Evolutionary conservation across 2,113 vertebrate species (phyloP), one percentile per base, ranked within the genome.

Genomic region (Otocyon megalotis): DNA sequence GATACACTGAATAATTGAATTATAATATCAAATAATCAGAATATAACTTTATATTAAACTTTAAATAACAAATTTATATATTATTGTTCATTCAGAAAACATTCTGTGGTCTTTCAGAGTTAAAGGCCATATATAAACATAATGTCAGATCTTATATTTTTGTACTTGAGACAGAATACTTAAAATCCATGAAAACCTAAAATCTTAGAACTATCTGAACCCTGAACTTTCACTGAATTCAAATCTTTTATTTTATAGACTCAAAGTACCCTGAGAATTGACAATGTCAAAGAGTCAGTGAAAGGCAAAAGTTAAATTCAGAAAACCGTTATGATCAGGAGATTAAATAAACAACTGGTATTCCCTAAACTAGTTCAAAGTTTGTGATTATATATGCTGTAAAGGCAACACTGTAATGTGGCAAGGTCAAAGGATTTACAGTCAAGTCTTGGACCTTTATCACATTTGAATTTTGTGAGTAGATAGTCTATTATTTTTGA

Each of bases 71-170:
- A 82, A 85, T 50, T 4, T 17, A 81, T 48, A 4, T 76, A 35
- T 43, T 76, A 63, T 17, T 79, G 5, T 48, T 76, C 90, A 86
- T 22, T 90, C 30, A 60, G 20, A 76, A 88, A 53, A 3, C 10
- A 80, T 88, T 83, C 60, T 91, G 77, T 65, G 10, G 5, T 87
- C 7, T 88, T 86, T 92, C 26, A 80, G 22, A 5, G 50, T 90
- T 81, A 14, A 93, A 53, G 14, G 83, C 12, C 20, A 63, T n/a
- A 24, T 35, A 76, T 43, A 30, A 3, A 88, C 8, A 88, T 30
- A 37, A 62, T 24, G 89, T 86, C 26, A 69, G 43, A 96, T 58
- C 26, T 76, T 74, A 76, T 53, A 93, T 91, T 83, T 91, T 32
- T 91, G 16, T 48, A 53, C 14, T 72, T 81, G 60, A 94, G 2